Base-by-base conservation (phyloP, 2,797 vertebrate genomes). In the Gallinago stenura region DNA sequence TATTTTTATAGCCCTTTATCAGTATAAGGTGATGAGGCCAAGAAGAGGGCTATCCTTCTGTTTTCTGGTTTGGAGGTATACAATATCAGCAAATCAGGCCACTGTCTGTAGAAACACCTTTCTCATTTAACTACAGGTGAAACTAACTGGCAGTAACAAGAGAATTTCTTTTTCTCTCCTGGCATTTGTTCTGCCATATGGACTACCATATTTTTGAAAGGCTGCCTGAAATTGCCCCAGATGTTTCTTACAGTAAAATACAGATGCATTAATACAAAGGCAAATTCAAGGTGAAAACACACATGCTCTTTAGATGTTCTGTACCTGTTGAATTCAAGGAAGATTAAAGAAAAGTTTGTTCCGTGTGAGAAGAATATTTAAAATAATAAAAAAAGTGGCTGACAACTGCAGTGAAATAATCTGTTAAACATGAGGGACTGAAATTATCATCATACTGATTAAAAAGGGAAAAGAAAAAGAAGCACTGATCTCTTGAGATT, bases 211-310 rank as follows among this genome's bases (percentile, higher is more conserved):
- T 50, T 89, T 96, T 90, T 64, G 60, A 89, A 91, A 75, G 54
- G 16, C 58, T 95, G 25, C 28, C 31, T 77, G 37, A 92, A 89
- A 21, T 68, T 85, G n/a, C 90, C 48, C 56, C 78, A 94, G 80
- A 70, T 86, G 65, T 80, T 94, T 86, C 51, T 45, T 76, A 37
- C 17, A 71, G 46, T 25, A 50, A 91, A 78, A 87, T 61, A 35
- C 10, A 85, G 83, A 26, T 79, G 19, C 30, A 21, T 85, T 85
- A 62, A 58, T 37, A 60, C 4, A 30, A 78, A 62, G 35, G 18
- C 35, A 90, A 89, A 94, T 90, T 81, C 35, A 71, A 17, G 48
- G 26, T 64, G 70, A 43, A 89, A 81, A 45, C 11, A 50, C 9
- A 8, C 7, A 6, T 30, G 24, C 5, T 51, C 14, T 83, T 84